Base-by-base conservation (phyloP, 2,113 vertebrate genomes). In the Leiothrix lutea region DNA sequence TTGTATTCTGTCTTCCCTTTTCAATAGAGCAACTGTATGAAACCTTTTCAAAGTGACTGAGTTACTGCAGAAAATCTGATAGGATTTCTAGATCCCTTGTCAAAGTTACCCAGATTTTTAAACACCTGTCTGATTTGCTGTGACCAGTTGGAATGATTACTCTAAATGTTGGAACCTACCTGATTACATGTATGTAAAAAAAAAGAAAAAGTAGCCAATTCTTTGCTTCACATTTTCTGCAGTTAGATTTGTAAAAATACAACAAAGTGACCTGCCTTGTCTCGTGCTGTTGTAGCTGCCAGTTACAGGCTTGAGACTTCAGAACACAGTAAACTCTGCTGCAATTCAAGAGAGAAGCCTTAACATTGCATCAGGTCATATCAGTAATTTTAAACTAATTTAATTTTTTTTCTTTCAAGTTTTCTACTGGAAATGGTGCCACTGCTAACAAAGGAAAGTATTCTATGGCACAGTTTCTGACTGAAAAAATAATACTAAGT, bases 1-100 rank as follows among this genome's bases (percentile, higher is more conserved):
- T 92, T 95, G 62, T 95, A 87, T 94, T 82, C 66, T 83, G 44
- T 56, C 67, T 91, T 97, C 57, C 74, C 62, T 86, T 97, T 94
- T 92, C 79, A 82, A 31, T 5, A 92, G 54, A 80, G 21, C 12
- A 92, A 47, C 19, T 65, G 45, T 79, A n/a, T 66, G 50, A 86
- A 92, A 57, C 6, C 24, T 69, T 87, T 72, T 67, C 67, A 22
- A 51, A 0, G 0, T 14, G 17, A 51, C 72, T 23, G 38, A 86
- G 47, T 56, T 78, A 74, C 83, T 44, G 60, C 80, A 94, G 75
- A 88, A 94, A 92, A 73, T 61, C 19, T 71, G 33, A 36, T 25
- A 77, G 45, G 64, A 78, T 80, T 93, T 70, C 57, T 65, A 48
- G 87, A 77, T 51, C 29, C 20, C 51, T 53, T 92, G 17, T 44